Percentiles rank a stretch among this genome's conserved stretches.
Evolutionary conservation across 2,797 vertebrate species (phyloP).

Genomic region (Ibycter americanus): DNA sequence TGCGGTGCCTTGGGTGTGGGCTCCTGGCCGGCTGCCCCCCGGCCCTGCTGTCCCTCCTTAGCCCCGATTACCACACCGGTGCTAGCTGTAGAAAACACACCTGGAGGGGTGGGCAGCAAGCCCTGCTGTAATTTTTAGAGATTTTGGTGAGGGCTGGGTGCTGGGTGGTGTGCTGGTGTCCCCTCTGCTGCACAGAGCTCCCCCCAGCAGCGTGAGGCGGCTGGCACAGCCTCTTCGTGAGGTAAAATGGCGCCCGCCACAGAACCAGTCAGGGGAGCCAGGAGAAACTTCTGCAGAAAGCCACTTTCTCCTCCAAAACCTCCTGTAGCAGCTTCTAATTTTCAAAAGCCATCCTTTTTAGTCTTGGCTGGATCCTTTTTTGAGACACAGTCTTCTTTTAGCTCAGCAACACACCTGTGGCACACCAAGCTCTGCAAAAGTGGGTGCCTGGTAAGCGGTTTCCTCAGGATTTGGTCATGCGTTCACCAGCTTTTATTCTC

Average conservation of each 20-base stretch:
- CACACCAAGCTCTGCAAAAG: not conserved
- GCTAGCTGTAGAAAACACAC: not conserved
- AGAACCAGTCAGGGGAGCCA: fast-evolving
- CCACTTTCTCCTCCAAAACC: not conserved
- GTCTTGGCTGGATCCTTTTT: fast-evolving
- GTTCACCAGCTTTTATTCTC: not conserved
- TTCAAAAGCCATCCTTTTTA: not conserved
- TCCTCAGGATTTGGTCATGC: fast-evolving
- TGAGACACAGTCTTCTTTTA: not conserved
- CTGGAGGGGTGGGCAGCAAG: fast-evolving
- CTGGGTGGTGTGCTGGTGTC: fast-evolving
- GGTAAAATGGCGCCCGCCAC: not conserved
- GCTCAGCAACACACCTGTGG: not conserved
- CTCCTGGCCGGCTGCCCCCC: fast-evolving
- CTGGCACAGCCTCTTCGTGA: fast-evolving
- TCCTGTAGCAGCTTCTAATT: fast-evolving
- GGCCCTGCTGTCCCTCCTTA: fast-evolving
- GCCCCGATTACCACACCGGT: not conserved
- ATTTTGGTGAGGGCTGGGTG: not conserved
- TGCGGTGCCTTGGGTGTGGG: fast-evolving
- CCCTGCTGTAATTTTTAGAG: fast-evolving
- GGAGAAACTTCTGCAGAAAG: fast-evolving
- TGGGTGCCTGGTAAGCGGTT: fast-evolving
- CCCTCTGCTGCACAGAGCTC: fast-evolving
- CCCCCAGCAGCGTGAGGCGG: fast-evolving